phyloP scores from a whole-genome alignment of 2,888 invertebrate species.

The Tachina fera region DNA sequence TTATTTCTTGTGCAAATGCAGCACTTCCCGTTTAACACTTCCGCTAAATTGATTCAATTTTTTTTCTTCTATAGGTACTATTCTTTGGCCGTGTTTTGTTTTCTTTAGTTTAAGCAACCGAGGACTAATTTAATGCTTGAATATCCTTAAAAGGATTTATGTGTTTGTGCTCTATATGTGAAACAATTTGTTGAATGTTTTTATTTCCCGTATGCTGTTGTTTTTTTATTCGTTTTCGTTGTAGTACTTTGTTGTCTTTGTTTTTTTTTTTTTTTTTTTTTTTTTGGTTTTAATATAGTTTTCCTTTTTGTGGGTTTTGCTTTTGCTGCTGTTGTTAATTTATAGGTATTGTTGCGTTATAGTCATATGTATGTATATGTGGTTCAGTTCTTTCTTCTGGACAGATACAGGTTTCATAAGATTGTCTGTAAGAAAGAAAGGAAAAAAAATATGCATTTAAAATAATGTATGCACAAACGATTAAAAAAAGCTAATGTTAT shows the following conservation, averaged over 20 bases:
- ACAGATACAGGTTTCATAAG: slow-evolving; percentile 75
- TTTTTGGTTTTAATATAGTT: slow-evolving; percentile 33
- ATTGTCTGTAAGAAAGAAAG: slow-evolving; percentile 75
- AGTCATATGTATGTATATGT: background rate
- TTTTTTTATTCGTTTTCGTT: slow-evolving; percentile 14
- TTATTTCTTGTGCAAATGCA: slow-evolving; percentile 39
- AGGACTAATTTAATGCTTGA: slow-evolving; percentile 60
- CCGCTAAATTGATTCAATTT: slow-evolving; percentile 52
- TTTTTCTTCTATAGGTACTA: background rate
- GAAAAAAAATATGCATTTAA: slow-evolving; percentile 2
- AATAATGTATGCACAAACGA: background rate
- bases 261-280: slow-evolving; percentile 29
- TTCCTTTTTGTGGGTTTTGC: slow-evolving; percentile 28
- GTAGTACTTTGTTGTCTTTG: slow-evolving; percentile 15
- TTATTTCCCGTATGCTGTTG: slow-evolving; percentile 3
- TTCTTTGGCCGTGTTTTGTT: background rate
- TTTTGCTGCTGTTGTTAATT: slow-evolving; percentile 36
- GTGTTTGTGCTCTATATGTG: slow-evolving; percentile 40
- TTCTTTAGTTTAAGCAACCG: slow-evolving; percentile 6
- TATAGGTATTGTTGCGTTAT: slow-evolving; percentile 58
- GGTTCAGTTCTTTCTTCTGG: slow-evolving; percentile 72
- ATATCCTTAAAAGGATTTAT: slow-evolving; percentile 53
- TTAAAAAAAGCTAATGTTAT: background rate
- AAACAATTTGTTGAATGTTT: slow-evolving; percentile 48
- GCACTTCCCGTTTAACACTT: slow-evolving; percentile 57